Base-by-base conservation (phyloP, 2,113 vertebrate species). In the Heterotis niloticus region DNA sequence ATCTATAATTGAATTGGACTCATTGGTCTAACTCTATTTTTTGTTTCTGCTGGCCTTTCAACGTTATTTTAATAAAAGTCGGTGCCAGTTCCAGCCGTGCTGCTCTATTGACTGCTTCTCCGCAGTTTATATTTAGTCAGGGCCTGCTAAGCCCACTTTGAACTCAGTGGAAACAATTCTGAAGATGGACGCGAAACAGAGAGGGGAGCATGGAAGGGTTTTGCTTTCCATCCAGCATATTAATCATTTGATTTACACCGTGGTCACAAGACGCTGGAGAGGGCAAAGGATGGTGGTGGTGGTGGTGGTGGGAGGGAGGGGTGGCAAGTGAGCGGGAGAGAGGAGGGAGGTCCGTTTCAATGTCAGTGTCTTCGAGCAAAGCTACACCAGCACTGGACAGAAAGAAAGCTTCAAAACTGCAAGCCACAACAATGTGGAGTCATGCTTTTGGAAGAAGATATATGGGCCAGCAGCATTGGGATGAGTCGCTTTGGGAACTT, bases 401-500 rank as follows among this genome's bases (percentile, higher is more conserved):
- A 92, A 80, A 86, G 82, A 84, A 88, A 84, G 82, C 59, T 87
- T 85, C 91, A 89, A 44, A 92, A 90, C 76, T 78, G 85, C 82
- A 90, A 90, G 87, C 90, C 89, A 90, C 89, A 85, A 89, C 82
- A 85, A 89, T 84, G 81, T 80, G 87, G 83, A 84, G 82, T 84
- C 82, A 4, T 80, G 83, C 83, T 86, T 88, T 86, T 83, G 88
- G 83, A 85, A 83, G 79, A 81, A 90, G 85, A 86, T 88, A 88
- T 86, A 89, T 84, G 80, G 81, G 75, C 34, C 81, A 77, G 80
- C 80, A 85, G 74, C 82, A 82, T 81, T 81, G 59, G 84, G 85
- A 89, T 90, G 85, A 87, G 88, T 88, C 86, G 87, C 87, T 89
- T 83, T 68, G 85, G 90, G 88, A 93, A 92, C 86, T 88, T 89